Conservation (phyloP, 2,113 vertebrate species). For the Lamprotornis superbus region DNA sequence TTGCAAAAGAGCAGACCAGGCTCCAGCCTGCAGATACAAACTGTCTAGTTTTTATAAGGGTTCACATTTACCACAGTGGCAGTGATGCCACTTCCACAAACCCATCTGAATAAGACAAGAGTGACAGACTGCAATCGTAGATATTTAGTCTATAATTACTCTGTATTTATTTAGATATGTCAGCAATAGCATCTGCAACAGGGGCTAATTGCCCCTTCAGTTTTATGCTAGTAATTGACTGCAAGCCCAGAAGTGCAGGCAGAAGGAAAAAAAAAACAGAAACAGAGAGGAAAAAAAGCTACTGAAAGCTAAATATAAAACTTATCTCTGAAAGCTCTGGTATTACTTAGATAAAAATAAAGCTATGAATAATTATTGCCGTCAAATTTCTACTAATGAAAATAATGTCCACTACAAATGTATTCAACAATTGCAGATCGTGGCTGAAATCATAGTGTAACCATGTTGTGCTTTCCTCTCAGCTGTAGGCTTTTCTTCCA, state of each 20-base stretch:
- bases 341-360: not conserved
- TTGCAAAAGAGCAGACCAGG: not conserved
- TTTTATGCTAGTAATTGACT: constrained; percentile 1
- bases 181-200: not conserved
- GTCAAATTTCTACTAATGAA: not conserved
- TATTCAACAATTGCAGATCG: not conserved
- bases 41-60: not conserved
- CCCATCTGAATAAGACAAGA: not conserved
- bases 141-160: not conserved
- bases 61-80: not conserved
- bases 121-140: not conserved
- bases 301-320: not conserved
- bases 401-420: not conserved
- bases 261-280: not conserved
- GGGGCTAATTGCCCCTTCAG: not conserved
- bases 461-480: not conserved
- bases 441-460: not conserved
- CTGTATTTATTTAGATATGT: constrained; percentile 1
- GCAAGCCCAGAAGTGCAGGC: not conserved
- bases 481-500: constrained; percentile 3
- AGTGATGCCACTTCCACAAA: not conserved
- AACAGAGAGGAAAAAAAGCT: not conserved
- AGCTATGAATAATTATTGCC: not conserved
- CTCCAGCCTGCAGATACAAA: not conserved
- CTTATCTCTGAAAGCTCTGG: not conserved